Base-by-base conservation (phyloP, 2,797 vertebrate genomes). In the Danio jaintianensis region DNA sequence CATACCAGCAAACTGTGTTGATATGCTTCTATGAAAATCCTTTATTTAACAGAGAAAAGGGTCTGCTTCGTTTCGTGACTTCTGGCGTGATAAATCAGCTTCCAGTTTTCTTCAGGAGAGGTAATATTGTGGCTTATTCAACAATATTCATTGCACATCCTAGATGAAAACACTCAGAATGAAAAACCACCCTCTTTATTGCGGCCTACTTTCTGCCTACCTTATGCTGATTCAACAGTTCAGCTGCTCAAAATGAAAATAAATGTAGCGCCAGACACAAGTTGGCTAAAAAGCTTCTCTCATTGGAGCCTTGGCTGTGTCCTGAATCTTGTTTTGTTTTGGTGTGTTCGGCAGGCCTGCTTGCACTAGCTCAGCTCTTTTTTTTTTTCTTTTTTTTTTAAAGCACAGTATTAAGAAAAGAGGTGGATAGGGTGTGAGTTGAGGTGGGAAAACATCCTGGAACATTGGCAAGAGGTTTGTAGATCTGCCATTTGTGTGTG, bases 371-470 rank as follows among this genome's bases (percentile, higher is more conserved):
- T 88, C 85, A 93, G 92, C 88, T 85, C 87, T 88, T 75, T 85
- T 48, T 59, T 47, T 7, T 92, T 95, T 95, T 4, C n/a, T 84
- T 45, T 77, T 40, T 48, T 92, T 45, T 77, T 40, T 48, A 92
- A 95, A 95, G 93, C 93, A 94, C 94, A 94, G 92, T 93, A 89
- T 92, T 88, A 90, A 88, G 87, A 88, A 85, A 89, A 88, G 88
- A 84, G 80, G 83, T 63, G 73, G 79, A 59, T 74, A 81, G 85
- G 90, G 86, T 87, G 85, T 91, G 90, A 87, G 88, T 88, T 87
- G 78, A 91, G 82, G 75, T 74, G 85, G 61, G 89, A 75, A 85
- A 90, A 88, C 84, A 83, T 86, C 82, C 83, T 83, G 80, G 84
- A 84, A 87, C 79, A 69, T 83, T 87, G 56, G 71, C 18, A 78